Evolutionary conservation across 2,888 invertebrate genomes (phyloP), one percentile per base, ranked within the genome.

Genomic region (Drosophila koepferae): DNA sequence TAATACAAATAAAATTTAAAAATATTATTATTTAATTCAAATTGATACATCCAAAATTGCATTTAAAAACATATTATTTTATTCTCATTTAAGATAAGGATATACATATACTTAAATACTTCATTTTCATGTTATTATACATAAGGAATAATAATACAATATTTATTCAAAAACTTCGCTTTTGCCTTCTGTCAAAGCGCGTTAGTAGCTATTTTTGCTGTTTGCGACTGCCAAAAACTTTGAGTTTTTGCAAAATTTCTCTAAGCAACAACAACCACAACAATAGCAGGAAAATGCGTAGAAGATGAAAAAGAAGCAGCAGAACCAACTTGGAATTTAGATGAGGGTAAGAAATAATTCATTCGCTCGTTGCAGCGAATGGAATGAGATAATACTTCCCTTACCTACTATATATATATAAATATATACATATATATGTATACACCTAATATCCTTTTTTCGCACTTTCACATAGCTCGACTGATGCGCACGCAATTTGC

Each of bases 401-500:
- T 23, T 20, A 46, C 70, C 44, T 23, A 60, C 59, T 18, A 58
- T 56, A 59, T 34, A 65, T 46, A 61, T 66, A 66, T 59, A 28
- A 14, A 54, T 28, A 10, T 54, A 23, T 48, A 63, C 64, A n/a
- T 63, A 34, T 61, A 40, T 53, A 63, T 46, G 59, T 66, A 63
- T 68, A 71, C 67, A 81, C 77, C 74, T 85, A 82, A 82, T 85
- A 82, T 82, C 86, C 72, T 80, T 82, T 82, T 75, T 82, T 82
- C 67, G 73, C 86, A 84, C 82, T 78, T 82, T 67, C 36, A 20
- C 34, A 46, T 54, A 41, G 16, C 54, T 48, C 53, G 40, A 51
- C 53, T 67, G 81, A 64, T 66, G 79, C 83, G 79, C 86, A 90
- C 91, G 86, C 91, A 90, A 90, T 91, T 91, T 90, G 86, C 82